A percentile compares a stretch with the other conserved stretches of the same genome.
Evolutionary conservation across 1,140 invertebrate species (phyloP).

Genomic region (Thalassaphorura encarpata): DNA sequence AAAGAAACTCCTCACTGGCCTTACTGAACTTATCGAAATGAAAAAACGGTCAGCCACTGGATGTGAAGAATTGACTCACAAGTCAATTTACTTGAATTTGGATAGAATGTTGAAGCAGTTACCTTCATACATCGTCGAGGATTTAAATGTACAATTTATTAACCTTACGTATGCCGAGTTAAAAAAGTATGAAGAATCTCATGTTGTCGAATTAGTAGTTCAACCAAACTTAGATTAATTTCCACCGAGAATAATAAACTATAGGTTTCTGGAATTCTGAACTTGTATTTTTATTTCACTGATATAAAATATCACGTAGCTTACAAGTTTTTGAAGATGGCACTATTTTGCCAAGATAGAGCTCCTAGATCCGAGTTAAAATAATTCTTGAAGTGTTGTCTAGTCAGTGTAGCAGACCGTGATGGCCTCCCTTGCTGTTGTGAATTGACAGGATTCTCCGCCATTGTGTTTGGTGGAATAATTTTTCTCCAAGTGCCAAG

Average conservation of each 20-base stretch:
- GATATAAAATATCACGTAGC: background rate
- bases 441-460: background rate
- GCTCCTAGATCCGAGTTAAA: background rate
- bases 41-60: too few species aligned
- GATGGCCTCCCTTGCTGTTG: background rate
- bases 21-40: too few species aligned
- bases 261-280: background rate
- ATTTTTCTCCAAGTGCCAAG: background rate
- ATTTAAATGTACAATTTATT: background rate
- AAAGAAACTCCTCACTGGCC: too few species aligned
- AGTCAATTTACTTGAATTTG: too few species aligned
- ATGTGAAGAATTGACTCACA: too few species aligned
- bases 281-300: background rate
- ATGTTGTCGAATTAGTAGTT: too few species aligned
- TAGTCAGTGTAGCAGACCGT: background rate
- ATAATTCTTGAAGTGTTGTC: slow-evolving; percentile 3
- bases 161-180: background rate
- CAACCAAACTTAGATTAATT: too few species aligned
- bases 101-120: background rate
- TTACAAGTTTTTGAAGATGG: too few species aligned
- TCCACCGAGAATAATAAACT: background rate
- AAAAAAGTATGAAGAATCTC: too few species aligned
- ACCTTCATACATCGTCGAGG: background rate
- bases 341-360: background rate
- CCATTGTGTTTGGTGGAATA: background rate